phyloP scores from a whole-genome alignment of 2,113 vertebrate species.

The Bufo gargarizans region DNA sequence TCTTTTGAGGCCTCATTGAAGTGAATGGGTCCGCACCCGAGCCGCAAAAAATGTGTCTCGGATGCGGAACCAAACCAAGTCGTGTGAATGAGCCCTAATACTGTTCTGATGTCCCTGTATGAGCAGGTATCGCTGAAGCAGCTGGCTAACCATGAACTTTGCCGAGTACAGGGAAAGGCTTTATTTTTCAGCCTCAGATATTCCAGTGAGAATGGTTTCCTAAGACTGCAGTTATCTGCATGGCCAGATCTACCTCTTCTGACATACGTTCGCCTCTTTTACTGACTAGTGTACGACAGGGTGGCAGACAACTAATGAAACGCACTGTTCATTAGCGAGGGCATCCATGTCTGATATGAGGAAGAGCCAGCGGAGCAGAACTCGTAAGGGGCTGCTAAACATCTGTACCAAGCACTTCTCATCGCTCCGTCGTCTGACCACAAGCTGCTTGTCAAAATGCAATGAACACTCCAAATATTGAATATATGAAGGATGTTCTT shows the following conservation, averaged over 20 bases:
- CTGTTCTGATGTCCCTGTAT: too few relatives aligned
- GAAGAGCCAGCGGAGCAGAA: conserved; percentile 12
- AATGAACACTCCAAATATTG: background rate
- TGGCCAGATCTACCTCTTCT: background rate
- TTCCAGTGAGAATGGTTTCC: background rate
- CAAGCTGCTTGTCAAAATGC: background rate
- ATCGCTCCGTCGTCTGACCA: background rate
- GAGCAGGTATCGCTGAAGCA: background rate
- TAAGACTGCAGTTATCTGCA: background rate
- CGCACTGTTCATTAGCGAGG: conserved; percentile 13
- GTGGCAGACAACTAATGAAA: conserved; percentile 24
- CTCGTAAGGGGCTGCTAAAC: background rate
- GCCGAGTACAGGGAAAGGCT: background rate
- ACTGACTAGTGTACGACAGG: background rate
- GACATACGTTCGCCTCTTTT: conserved; percentile 3
- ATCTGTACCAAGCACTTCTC: background rate
- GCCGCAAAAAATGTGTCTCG: too few relatives aligned
- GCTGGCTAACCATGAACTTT: background rate
- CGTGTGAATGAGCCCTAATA: too few relatives aligned
- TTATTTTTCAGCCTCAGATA: too few relatives aligned
- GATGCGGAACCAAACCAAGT: too few relatives aligned
- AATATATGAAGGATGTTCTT: background rate
- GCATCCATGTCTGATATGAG: conserved; percentile 18
- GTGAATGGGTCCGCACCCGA: too few relatives aligned
- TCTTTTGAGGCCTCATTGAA: too few relatives aligned